These are phyloP conservation scores for Uromys caudimaculatus DNA, from an alignment of 2,797 vertebrate species.

Conservation along the genomic window DNA sequence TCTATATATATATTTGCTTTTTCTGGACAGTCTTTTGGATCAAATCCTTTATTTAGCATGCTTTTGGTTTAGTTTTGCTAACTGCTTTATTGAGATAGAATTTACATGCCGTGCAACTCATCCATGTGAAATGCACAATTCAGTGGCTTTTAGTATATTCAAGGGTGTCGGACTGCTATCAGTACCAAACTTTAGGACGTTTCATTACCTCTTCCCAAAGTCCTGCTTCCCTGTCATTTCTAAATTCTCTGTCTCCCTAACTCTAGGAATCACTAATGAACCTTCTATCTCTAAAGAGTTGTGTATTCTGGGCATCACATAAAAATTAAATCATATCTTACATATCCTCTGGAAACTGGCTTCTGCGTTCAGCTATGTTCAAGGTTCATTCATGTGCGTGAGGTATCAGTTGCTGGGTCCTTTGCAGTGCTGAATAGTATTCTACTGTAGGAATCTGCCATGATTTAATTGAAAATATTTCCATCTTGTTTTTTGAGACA, in stretches of 20 bases:
- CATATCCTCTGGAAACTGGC: background rate
- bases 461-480: background rate
- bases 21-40: conserved; percentile 40
- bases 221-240: background rate
- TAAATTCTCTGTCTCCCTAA: background rate
- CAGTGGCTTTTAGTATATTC: background rate
- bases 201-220: background rate
- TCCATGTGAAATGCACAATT: conserved; percentile 1
- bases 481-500: background rate
- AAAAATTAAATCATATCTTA: background rate
- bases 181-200: conserved; percentile 57
- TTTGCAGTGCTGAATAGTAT: conserved; percentile 36
- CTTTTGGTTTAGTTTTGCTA: conserved; percentile 62
- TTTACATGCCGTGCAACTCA: conserved; percentile 24
- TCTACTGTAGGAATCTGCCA: background rate
- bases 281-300: conserved; percentile 17
- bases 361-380: conserved; percentile 11
- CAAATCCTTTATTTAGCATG: conserved; percentile 38
- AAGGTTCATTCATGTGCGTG: background rate
- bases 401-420: background rate
- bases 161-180: background rate
- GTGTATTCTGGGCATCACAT: background rate
- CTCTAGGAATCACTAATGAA: background rate
- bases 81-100: conserved; percentile 58
- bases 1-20: conserved; percentile 39